A percentile compares a stretch with the other conserved stretches of the same genome.
These are phyloP conservation scores for Brachyptera putata DNA, from an alignment of 2,888 invertebrate species.

Conservation along the genomic window DNA sequence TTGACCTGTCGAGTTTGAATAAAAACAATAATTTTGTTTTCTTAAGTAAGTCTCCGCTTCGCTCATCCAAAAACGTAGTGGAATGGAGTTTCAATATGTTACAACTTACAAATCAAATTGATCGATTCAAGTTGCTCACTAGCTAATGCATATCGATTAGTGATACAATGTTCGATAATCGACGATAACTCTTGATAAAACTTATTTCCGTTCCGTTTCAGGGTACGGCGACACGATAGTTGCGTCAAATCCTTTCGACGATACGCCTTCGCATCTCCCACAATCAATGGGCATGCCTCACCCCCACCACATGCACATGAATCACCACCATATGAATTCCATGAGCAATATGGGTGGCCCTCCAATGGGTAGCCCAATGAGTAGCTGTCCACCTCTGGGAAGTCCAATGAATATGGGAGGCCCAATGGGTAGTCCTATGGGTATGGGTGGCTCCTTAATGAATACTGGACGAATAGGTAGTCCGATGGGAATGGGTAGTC, in stretches of 20 bases:
- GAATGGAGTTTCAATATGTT: too few relatives aligned
- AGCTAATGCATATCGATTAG: too few relatives aligned
- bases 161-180: too few relatives aligned
- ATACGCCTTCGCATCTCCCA: constrained; percentile 57
- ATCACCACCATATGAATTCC: constrained; percentile 43
- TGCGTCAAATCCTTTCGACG: constrained; percentile 93
- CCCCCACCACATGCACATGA: constrained; percentile 41
- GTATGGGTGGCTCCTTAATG: constrained; percentile 49
- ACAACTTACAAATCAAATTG: too few relatives aligned
- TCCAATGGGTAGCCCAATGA: constrained; percentile 52
- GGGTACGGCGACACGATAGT: constrained; percentile 87
- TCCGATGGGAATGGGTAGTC: constrained; percentile 49
- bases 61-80: too few relatives aligned
- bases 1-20: too few relatives aligned
- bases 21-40: too few relatives aligned
- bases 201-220: constrained; percentile 30
- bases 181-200: too few relatives aligned
- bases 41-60: too few relatives aligned
- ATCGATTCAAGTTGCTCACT: too few relatives aligned
- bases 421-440: constrained; percentile 44
- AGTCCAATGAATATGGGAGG: constrained; percentile 56
- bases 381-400: constrained; percentile 64
- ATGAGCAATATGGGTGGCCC: constrained; percentile 61
- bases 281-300: constrained; percentile 46
- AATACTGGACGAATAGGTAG: constrained; percentile 54